Conservation (phyloP, 2,888 invertebrate genomes). For the Alloscopus bannaensis region DNA sequence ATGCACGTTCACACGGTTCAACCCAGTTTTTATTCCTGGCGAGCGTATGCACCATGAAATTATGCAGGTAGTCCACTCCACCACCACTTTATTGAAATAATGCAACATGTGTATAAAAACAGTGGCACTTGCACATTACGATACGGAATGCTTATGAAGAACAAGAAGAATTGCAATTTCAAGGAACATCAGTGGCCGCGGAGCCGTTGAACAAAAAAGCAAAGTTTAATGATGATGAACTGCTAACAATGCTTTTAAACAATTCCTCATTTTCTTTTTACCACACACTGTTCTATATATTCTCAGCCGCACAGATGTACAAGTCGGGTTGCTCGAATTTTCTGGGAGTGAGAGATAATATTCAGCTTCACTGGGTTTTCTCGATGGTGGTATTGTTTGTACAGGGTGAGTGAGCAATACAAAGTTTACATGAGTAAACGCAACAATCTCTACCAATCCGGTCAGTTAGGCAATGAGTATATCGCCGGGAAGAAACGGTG, state of each 20-base stretch:
- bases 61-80: background rate
- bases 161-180: constrained; percentile 9
- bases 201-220: constrained; percentile 50
- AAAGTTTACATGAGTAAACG: background rate
- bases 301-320: constrained; percentile 9
- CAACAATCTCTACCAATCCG: constrained; percentile 43
- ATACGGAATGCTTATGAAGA: background rate
- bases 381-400: constrained; percentile 9
- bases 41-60: constrained; percentile 17
- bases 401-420: constrained; percentile 4
- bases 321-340: too few species aligned
- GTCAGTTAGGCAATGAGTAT: constrained; percentile 58
- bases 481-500: constrained; percentile 61
- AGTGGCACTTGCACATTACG: background rate
- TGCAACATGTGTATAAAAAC: background rate
- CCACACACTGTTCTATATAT: too few species aligned
- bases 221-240: constrained; percentile 42
- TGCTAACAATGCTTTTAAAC: constrained; percentile 18
- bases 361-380: constrained; percentile 15
- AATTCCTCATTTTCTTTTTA: constrained; percentile 11
- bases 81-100: background rate
- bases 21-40: constrained; percentile 51
- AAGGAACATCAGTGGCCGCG: constrained; percentile 9
- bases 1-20: constrained; percentile 62
- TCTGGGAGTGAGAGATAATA: too few species aligned